phyloP scores from a whole-genome alignment of 2,797 vertebrate species.

The Semaprochilodus insignis region DNA sequence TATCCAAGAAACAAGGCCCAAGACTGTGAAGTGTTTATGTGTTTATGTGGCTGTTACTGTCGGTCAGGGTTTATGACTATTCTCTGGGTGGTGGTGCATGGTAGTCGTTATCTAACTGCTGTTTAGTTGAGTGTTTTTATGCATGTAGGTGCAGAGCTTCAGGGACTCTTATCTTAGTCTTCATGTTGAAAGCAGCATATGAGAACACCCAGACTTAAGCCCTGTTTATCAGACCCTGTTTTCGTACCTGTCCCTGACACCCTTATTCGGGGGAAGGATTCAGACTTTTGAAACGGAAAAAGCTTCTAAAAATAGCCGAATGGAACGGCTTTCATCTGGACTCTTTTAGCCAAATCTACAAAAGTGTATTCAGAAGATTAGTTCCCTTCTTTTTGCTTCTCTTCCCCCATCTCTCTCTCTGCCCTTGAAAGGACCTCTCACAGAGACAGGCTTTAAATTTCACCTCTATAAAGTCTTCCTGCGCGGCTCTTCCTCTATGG shows the following conservation, averaged over 20 bases:
- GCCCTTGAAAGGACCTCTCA: constrained; percentile 78
- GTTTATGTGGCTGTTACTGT: not conserved
- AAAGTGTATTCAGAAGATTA: constrained; percentile 58
- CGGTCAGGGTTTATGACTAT: not conserved
- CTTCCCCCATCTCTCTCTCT: constrained; percentile 47
- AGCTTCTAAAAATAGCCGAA: constrained; percentile 21
- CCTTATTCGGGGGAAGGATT: constrained; percentile 18
- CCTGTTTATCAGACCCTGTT: not conserved
- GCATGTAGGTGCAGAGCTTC: not conserved
- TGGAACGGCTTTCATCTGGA: constrained; percentile 38
- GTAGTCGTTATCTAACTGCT: not conserved
- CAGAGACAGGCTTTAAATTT: constrained; percentile 76
- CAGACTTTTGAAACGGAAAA: constrained; percentile 5
- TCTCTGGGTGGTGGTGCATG: not conserved
- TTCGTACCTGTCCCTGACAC: constrained; percentile 6
- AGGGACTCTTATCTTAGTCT: constrained; percentile 16
- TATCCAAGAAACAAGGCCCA: not conserved
- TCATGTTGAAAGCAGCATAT: constrained; percentile 20
- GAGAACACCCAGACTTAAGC: constrained; percentile 10
- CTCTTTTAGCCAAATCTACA: constrained; percentile 53
- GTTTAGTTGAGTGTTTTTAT: not conserved
- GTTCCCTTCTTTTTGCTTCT: constrained; percentile 20
- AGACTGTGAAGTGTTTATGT: not conserved
- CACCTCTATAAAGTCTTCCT: constrained; percentile 77
- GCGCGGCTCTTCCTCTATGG: constrained; percentile 78